Conservation (phyloP, 2,113 vertebrate species). For the Nasalis larvatus region DNA sequence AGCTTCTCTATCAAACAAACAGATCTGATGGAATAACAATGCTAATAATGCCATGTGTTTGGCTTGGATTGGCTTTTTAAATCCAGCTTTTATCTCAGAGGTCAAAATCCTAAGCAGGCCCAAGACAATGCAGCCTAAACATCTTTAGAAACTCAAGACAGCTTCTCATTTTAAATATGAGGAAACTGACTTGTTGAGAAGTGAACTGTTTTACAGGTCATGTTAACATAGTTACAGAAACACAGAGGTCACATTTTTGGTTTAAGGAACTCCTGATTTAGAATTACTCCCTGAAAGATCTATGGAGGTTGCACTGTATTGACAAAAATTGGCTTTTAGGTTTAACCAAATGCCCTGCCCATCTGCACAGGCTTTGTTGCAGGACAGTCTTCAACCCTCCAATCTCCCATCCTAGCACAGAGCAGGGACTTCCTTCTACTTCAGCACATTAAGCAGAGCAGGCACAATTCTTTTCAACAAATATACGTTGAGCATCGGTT, state of each 20-base stretch:
- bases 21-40: background rate
- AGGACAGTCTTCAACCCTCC: background rate
- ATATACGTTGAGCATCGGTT: background rate
- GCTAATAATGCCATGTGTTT: background rate
- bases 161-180: background rate
- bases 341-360: background rate
- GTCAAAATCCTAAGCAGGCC: background rate
- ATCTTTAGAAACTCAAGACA: background rate
- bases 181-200: background rate
- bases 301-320: background rate
- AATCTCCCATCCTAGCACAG: background rate
- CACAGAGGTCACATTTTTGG: background rate
- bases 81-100: background rate
- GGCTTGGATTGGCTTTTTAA: background rate
- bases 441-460: background rate
- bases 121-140: background rate
- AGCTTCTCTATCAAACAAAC: background rate
- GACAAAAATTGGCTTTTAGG: background rate
- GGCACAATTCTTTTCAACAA: background rate
- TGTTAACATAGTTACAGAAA: background rate
- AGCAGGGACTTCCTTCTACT: background rate
- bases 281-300: background rate
- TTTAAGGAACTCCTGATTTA: background rate
- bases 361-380: background rate
- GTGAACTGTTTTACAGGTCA: background rate